phyloP scores from a whole-genome alignment of 2,797 vertebrate species.

The Champsocephalus gunnari region DNA sequence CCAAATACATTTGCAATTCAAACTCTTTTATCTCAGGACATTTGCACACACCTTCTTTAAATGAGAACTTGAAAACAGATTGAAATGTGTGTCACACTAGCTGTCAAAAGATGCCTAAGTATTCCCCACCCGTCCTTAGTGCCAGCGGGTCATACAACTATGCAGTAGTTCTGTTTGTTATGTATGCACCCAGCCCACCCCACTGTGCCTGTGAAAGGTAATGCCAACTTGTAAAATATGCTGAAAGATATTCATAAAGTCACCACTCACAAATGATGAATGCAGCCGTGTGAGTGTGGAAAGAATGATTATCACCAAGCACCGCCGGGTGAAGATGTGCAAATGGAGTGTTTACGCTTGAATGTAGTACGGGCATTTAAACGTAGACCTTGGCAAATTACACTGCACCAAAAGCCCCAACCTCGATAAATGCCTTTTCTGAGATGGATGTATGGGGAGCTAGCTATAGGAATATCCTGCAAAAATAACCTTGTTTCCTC shows the following conservation, averaged over 20 bases:
- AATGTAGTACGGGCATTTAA: constrained; percentile 47
- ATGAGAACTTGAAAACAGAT: constrained; percentile 29
- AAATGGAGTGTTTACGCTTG: constrained; percentile 45
- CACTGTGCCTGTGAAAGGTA: constrained; percentile 36
- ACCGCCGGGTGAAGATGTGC: constrained; percentile 6
- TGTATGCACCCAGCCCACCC: constrained; percentile 28
- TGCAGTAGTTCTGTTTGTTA: constrained; percentile 47
- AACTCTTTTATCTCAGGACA: background rate
- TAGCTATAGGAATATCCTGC: constrained; percentile 7
- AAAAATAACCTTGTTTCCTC: constrained; percentile 27
- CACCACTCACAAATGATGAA: constrained; percentile 45
- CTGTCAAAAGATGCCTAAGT: constrained; percentile 13
- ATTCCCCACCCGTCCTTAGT: constrained; percentile 30
- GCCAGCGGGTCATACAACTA: constrained; percentile 46
- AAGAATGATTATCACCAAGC: constrained; percentile 28
- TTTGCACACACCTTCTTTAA: constrained; percentile 12
- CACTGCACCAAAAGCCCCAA: constrained; percentile 19
- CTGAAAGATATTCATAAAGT: constrained; percentile 55
- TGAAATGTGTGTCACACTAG: constrained; percentile 16
- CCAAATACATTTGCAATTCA: background rate
- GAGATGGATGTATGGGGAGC: constrained; percentile 6
- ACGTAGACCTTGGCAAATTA: constrained; percentile 49
- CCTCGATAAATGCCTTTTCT: constrained; percentile 16
- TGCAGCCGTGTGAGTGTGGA: constrained; percentile 21
- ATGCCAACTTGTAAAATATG: constrained; percentile 48